phyloP scores from a whole-genome alignment of 1,140 invertebrate genomes.

The Halotydeus destructor region DNA sequence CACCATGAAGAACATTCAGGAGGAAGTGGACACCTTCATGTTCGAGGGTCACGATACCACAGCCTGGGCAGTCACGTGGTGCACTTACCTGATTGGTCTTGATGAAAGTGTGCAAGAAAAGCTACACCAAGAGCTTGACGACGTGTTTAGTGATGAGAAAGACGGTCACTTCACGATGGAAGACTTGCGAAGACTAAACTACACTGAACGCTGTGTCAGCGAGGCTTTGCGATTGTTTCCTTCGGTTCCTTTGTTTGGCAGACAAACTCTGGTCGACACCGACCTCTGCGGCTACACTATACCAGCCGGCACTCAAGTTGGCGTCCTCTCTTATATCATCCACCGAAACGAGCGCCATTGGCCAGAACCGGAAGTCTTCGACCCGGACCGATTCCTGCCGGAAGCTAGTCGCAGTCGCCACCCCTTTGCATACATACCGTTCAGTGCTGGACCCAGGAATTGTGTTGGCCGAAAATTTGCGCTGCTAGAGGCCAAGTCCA shows the following conservation, averaged over 20 bases:
- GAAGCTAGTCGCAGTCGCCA: slow-evolving; percentile 24
- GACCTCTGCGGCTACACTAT: slow-evolving; percentile 19
- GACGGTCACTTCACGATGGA: slow-evolving; percentile 17
- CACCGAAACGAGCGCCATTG: slow-evolving; percentile 42
- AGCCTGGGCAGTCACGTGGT: slow-evolving; percentile 18
- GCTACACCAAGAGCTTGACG: slow-evolving; percentile 22
- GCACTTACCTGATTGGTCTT: slow-evolving; percentile 22
- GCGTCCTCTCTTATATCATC: slow-evolving; percentile 28
- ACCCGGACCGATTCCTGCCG: slow-evolving; percentile 49
- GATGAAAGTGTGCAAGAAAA: slow-evolving; percentile 24
- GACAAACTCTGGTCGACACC: slow-evolving; percentile 29
- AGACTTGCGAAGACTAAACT: slow-evolving; percentile 25
- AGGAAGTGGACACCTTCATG: slow-evolving; percentile 67
- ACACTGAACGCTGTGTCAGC: slow-evolving; percentile 33
- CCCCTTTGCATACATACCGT: slow-evolving; percentile 25
- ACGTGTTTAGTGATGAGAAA: slow-evolving; percentile 22
- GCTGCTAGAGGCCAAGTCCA: slow-evolving; percentile 31
- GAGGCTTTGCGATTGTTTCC: slow-evolving; percentile 32
- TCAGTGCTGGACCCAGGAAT: slow-evolving; percentile 25
- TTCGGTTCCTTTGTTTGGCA: slow-evolving; percentile 32
- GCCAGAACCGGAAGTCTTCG: slow-evolving; percentile 43
- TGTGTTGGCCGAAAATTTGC: slow-evolving; percentile 34
- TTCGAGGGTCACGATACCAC: slow-evolving; percentile 28
- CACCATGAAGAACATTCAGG: slow-evolving; percentile 41
- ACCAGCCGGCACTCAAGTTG: slow-evolving; percentile 25